Base-by-base conservation (phyloP, 2,888 invertebrate species). In the Ecdyonurus torrentis region DNA sequence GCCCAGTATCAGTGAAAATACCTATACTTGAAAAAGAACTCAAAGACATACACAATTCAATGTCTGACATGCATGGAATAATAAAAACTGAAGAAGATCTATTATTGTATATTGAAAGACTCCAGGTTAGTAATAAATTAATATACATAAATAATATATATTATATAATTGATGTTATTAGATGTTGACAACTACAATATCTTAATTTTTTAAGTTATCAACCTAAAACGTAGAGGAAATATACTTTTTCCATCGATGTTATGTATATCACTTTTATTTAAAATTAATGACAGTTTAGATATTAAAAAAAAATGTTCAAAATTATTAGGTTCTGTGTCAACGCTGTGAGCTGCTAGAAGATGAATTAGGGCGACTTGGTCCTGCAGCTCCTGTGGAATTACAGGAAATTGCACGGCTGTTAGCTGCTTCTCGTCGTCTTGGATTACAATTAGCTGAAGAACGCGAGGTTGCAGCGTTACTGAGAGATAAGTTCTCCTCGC, bases 1-100 rank as follows among this genome's bases (percentile, higher is more conserved):
- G 88, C 1, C 83, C 89, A 0, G 81, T 87, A 0, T 83, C 84
- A 66, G 88, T 89, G 65, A 89, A 89, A 71, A 74, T 91, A 0
- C 79, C 81, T 59, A 77, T 88, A 37, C 78, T 92, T 1, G 89
- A 90, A 71, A 82, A 85, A 67, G 91, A 91, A 72, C 74, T 91
- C 18, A 79, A 83, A 70, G 89, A 91, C 71, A 77, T 91, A 20
- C 82, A 86, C 64, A 73, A 80, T 1, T 81, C 84, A 19, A 76
- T 91, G 65, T 85, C 87, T 25, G 81, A 82, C 66, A 80, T 89
- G 65, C 85, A 86, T 71, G 87, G 89, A 1, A 84, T 89, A 0
- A 84, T 91, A 58, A 89, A 87, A 71, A 89, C 84, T 62, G 89
- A 89, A 70, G 91, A 91, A 68, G 91, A 91, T 70, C 77, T 91